Conservation (phyloP, 2,797 vertebrate genomes). For the Diceros bicornis region DNA sequence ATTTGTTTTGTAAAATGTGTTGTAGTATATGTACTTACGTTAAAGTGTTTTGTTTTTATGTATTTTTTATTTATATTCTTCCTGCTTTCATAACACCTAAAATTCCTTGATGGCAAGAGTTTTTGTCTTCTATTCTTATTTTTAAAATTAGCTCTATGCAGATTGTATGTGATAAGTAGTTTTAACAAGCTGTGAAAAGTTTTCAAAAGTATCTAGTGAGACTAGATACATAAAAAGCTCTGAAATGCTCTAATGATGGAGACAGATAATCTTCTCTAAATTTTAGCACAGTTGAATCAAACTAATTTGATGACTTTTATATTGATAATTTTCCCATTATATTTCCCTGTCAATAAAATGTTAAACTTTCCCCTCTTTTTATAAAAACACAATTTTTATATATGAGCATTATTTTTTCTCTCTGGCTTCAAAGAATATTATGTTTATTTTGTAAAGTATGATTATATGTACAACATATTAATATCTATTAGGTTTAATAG, state of each 20-base stretch:
- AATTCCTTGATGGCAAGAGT: background rate
- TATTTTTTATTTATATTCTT: background rate
- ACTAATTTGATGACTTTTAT: background rate
- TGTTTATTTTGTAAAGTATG: constrained; percentile 40
- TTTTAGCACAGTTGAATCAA: background rate
- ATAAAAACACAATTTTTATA: background rate
- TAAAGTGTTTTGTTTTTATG: background rate
- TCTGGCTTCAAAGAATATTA: constrained; percentile 1
- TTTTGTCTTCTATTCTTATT: background rate
- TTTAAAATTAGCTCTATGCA: background rate
- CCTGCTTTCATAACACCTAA: background rate
- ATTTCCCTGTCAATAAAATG: background rate
- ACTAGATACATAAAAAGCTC: background rate
- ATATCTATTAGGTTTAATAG: background rate
- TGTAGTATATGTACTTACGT: background rate
- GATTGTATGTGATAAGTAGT: background rate
- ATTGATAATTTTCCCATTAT: background rate
- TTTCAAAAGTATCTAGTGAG: background rate
- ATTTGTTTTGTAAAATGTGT: constrained; percentile 7
- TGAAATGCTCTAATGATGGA: background rate
- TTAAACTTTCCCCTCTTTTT: background rate
- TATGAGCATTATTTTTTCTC: background rate
- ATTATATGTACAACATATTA: background rate
- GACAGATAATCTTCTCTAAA: background rate
- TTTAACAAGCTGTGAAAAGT: background rate